These are phyloP conservation scores for Ptiloglossa arizonensis DNA, from an alignment of 1,140 invertebrate genomes.

Conservation along the genomic window DNA sequence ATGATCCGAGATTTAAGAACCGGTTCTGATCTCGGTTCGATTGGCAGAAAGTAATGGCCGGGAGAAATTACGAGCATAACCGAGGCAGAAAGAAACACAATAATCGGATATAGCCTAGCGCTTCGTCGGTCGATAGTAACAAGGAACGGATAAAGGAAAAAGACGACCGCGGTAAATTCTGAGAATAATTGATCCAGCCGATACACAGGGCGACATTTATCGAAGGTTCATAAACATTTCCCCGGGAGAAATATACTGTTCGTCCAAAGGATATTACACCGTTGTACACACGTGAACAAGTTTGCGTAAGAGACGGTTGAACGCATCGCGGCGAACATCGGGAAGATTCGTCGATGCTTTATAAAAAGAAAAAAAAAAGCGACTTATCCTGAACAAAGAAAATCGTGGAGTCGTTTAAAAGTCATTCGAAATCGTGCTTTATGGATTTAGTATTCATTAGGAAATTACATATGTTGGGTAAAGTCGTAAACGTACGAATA, in stretches of 20 bases:
- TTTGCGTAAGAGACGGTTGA: too few relatives aligned
- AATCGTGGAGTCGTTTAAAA: too few relatives aligned
- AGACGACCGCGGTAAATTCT: not conserved
- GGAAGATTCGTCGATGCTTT: too few relatives aligned
- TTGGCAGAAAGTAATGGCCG: slow-evolving; percentile 17
- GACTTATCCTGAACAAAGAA: too few relatives aligned
- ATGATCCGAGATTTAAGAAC: slow-evolving; percentile 30
- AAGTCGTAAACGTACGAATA: too few relatives aligned
- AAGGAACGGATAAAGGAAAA: not conserved
- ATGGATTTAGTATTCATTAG: too few relatives aligned
- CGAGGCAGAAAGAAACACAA: not conserved
- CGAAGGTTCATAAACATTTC: not conserved
- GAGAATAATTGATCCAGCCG: slow-evolving; percentile 2
- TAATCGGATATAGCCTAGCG: slow-evolving; percentile 5
- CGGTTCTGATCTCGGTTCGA: slow-evolving; percentile 20
- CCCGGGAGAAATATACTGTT: not conserved
- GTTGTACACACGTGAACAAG: not conserved
- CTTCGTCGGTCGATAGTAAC: not conserved
- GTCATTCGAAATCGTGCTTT: too few relatives aligned
- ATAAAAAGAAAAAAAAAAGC: too few relatives aligned
- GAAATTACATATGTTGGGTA: too few relatives aligned
- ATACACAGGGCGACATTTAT: not conserved
- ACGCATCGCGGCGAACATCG: too few relatives aligned
- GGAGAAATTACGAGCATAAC: slow-evolving; percentile 12
- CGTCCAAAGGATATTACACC: not conserved